Percentiles rank a stretch among this genome's conserved stretches.
phyloP scores from a whole-genome alignment of 2,888 invertebrate species.

The Actias luna region DNA sequence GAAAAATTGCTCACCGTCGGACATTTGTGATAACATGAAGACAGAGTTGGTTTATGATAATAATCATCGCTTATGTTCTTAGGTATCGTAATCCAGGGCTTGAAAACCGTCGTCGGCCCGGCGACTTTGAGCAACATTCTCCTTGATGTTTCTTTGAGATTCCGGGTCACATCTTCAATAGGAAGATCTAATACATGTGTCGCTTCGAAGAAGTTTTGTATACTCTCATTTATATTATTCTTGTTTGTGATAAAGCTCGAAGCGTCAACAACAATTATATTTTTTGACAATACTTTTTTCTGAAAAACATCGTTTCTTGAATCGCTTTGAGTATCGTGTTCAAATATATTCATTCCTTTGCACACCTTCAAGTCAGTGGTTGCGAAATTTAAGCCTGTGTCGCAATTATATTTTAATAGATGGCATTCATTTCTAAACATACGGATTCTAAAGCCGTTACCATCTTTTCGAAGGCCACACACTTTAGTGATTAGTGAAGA shows the following conservation, averaged over 20 bases:
- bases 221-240: conserved; percentile 50
- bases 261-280: conserved; percentile 46
- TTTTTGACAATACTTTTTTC: conserved; percentile 4
- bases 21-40: conserved; percentile 64
- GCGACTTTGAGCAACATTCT: conserved; percentile 44
- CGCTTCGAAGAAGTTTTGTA: conserved; percentile 61
- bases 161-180: conserved; percentile 38
- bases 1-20: conserved; percentile 48
- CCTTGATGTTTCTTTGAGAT: conserved; percentile 43
- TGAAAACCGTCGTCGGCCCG: conserved; percentile 54
- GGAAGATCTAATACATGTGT: conserved; percentile 62
- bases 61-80: conserved; percentile 46
- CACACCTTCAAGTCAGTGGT: conserved; percentile 53
- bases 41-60: conserved; percentile 50
- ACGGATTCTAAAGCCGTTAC: conserved; percentile 51
- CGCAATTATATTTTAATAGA: conserved; percentile 52
- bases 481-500: conserved; percentile 26
- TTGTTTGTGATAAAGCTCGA: conserved; percentile 40
- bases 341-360: conserved; percentile 27
- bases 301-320: neutral
- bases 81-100: conserved; percentile 53
- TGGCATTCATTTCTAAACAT: conserved; percentile 53
- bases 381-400: conserved; percentile 38
- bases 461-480: conserved; percentile 54
- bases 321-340: conserved; percentile 17